phyloP scores from a whole-genome alignment of 2,113 vertebrate species.

The Mastomys coucha region DNA sequence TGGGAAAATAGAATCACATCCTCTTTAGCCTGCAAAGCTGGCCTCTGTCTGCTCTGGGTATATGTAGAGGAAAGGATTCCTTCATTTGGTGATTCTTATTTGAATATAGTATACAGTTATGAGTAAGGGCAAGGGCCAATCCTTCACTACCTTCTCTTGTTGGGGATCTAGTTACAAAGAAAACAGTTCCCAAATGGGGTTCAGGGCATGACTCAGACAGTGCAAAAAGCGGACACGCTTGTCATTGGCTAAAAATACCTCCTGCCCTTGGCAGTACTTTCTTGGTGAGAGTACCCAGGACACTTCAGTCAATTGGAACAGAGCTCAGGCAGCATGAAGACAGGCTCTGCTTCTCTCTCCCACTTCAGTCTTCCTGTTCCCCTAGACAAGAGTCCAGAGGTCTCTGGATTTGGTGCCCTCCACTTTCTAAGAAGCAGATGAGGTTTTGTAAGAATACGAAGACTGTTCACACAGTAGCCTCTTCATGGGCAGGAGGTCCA shows the following conservation, averaged over 20 bases:
- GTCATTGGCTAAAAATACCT: constrained; percentile 83
- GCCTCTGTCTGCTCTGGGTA: not conserved
- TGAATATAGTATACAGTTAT: not conserved
- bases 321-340: not conserved
- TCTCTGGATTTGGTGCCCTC: not conserved
- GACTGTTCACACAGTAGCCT: not conserved
- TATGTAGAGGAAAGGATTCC: not conserved
- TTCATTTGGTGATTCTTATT: not conserved
- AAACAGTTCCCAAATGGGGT: constrained; percentile 73
- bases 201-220: constrained; percentile 76
- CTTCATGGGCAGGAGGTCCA: not conserved
- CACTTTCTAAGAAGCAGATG: not conserved
- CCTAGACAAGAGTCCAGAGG: not conserved
- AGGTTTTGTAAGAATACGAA: not conserved
- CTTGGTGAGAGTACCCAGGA: not conserved
- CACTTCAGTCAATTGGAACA: constrained; percentile 1
- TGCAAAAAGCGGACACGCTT: constrained; percentile 38
- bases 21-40: not conserved
- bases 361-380: not conserved
- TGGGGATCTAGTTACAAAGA: constrained; percentile 67
- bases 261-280: constrained; percentile 41
- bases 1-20: not conserved
- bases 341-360: not conserved
- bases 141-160: not conserved
- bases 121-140: not conserved